phyloP scores from a whole-genome alignment of 2,888 invertebrate species.

The Asteroscopus sphinx region DNA sequence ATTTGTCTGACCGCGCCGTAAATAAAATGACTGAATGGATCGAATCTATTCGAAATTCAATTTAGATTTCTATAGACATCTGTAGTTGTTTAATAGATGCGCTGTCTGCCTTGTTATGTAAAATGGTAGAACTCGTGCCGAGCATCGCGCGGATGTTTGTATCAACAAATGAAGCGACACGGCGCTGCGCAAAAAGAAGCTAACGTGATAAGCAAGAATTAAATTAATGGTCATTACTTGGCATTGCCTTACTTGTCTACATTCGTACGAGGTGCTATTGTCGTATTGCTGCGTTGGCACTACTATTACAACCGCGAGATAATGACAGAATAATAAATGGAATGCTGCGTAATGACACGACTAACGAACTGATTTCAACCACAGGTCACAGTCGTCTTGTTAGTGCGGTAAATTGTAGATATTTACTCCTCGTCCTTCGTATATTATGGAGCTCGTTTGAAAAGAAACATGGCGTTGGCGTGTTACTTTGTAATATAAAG shows the following conservation, averaged over 20 bases:
- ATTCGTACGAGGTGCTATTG: slow-evolving; percentile 60
- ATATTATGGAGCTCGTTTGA: slow-evolving; percentile 31
- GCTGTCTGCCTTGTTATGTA: slow-evolving; percentile 46
- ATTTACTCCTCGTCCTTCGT: slow-evolving; percentile 18
- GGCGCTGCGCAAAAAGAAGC: slow-evolving; percentile 47
- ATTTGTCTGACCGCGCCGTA: slow-evolving; percentile 40
- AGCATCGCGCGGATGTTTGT: slow-evolving; percentile 37
- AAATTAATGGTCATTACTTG: slow-evolving; percentile 69
- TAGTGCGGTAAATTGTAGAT: slow-evolving; percentile 37
- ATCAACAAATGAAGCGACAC: slow-evolving; percentile 45
- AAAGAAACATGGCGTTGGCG: slow-evolving; percentile 35
- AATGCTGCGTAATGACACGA: slow-evolving; percentile 39
- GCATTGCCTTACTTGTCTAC: slow-evolving; percentile 64
- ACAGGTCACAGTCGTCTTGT: slow-evolving; percentile 34
- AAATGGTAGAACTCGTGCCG: slow-evolving; percentile 33
- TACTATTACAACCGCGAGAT: slow-evolving; percentile 38
- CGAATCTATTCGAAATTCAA: slow-evolving; percentile 27
- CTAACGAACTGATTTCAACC: slow-evolving; percentile 42
- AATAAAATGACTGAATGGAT: slow-evolving; percentile 43
- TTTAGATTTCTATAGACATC: slow-evolving; percentile 27
- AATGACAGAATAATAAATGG: slow-evolving; percentile 51
- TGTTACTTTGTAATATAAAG: slow-evolving; percentile 29
- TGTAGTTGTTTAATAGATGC: slow-evolving; percentile 26
- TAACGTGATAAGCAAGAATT: slow-evolving; percentile 66
- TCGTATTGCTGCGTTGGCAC: slow-evolving; percentile 41